These are phyloP conservation scores for Plectrocnemia conspersa DNA, from an alignment of 1,140 invertebrate genomes.

Conservation along the genomic window DNA sequence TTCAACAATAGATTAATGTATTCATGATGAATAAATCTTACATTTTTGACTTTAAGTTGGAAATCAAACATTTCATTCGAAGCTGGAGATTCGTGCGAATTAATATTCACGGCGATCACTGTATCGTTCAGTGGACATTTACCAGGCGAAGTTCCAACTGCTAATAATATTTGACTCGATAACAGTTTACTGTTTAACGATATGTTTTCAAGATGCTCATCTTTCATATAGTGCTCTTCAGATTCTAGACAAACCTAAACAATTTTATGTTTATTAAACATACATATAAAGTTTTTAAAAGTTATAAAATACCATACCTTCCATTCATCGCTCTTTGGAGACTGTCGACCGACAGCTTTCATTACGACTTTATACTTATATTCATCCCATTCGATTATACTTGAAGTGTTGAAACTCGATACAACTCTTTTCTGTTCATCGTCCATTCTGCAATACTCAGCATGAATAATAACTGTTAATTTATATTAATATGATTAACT, in stretches of 20 bases:
- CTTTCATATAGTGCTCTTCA: constrained; percentile 15
- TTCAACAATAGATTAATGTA: neutral
- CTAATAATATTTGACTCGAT: neutral
- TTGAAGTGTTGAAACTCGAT: constrained; percentile 6
- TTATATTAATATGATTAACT: constrained; percentile 1
- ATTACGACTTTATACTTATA: constrained; percentile 5
- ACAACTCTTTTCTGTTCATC: neutral
- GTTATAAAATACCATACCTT: constrained; percentile 7
- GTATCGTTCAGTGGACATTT: constrained; percentile 12
- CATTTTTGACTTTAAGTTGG: constrained; percentile 12
- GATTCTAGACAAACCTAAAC: constrained; percentile 10
- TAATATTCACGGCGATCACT: neutral
- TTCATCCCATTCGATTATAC: constrained; percentile 11
- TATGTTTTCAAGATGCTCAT: constrained; percentile 11
- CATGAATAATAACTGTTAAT: too few species aligned
- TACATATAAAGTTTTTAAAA: neutral
- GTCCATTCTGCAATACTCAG: neutral
- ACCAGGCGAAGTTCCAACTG: neutral
- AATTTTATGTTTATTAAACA: constrained; percentile 8
- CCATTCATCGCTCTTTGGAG: constrained; percentile 11
- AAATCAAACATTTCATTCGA: constrained; percentile 3
- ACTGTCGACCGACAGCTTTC: constrained; percentile 10
- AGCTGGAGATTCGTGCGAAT: neutral
- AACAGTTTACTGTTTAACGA: constrained; percentile 1
- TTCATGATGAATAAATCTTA: neutral